Conservation (phyloP, 1,140 invertebrate genomes). For the Rhysida immarginata region DNA sequence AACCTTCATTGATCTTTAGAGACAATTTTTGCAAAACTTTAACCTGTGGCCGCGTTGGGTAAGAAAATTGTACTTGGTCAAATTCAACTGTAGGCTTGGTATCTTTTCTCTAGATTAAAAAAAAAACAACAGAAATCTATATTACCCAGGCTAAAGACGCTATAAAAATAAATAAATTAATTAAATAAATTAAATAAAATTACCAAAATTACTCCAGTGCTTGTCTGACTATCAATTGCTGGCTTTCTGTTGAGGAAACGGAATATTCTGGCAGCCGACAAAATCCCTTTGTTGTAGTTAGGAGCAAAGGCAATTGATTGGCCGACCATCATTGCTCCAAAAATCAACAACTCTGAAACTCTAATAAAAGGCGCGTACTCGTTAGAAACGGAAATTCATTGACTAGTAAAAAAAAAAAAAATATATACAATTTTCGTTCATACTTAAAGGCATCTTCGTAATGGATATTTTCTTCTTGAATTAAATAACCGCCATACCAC, state of each 20-base stretch:
- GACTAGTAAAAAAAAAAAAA: constrained; percentile 17
- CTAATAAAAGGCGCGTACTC: too few species aligned
- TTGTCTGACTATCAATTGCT: too few species aligned
- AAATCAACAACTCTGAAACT: constrained; percentile 68
- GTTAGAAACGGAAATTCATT: too few species aligned
- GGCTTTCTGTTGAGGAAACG: constrained; percentile 35
- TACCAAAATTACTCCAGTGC: too few species aligned
- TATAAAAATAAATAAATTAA: too few species aligned
- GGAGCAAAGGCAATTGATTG: constrained; percentile 71
- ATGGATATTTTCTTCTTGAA: constrained; percentile 43
- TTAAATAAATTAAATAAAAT: too few species aligned
- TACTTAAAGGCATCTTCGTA: constrained; percentile 71
- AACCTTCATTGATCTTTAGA: constrained; percentile 42
- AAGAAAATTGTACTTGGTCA: constrained; percentile 55
- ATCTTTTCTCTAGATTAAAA: constrained; percentile 1
- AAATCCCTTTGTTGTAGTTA: constrained; percentile 68
- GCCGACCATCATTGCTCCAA: constrained; percentile 74
- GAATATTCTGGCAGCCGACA: constrained; percentile 56
- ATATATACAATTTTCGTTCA: too few species aligned
- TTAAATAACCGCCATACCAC: constrained; percentile 66
- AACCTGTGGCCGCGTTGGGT: constrained; percentile 54
- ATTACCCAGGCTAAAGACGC: too few species aligned
- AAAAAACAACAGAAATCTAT: too few species aligned
- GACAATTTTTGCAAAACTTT: constrained; percentile 33
- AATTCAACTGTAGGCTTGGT: constrained; percentile 53